Evolutionary conservation across 2,888 invertebrate genomes (phyloP), one percentile per base, ranked within the genome.

Genomic region (Nemotelus pantherinus): DNA sequence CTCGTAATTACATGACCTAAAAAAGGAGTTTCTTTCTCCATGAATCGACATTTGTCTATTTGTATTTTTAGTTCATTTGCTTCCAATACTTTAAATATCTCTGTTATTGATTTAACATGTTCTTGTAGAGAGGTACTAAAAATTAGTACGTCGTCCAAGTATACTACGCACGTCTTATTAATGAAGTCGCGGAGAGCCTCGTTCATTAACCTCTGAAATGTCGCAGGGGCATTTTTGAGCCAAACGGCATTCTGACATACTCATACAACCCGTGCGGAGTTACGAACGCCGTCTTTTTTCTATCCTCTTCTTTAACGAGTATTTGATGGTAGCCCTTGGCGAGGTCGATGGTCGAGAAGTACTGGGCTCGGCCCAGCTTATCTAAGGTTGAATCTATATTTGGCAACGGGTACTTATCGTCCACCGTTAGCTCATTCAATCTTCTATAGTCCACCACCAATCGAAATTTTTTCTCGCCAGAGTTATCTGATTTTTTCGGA

Each of bases 321-420:
- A 79, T 80, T 67, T 79, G 80, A 39, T 80, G 77, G 53, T 80
- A 79, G 3, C 79, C 80, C 41, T 79, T 58, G 2, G 77, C 80
- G 39, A 80, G 55, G 48, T 79, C 79, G 10, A 80, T 41, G 7
- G 79, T 75, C 39, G 74, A 74, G 41, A 80, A 79, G 76, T 80
- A 80, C 44, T 78, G 77, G 6, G 79, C 64, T 25, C 71, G 67
- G n/a, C 77, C 77, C 45, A 80, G 58, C n/a, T 58, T 58, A 25
- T 58, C 58, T 2, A 58, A 58, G 10, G 2, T n/a, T 7, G 58
- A 58, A 58, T 58, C 25, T 25, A 58, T n/a, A 58, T 58, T 58
- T 7, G 58, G 58, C n/a, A 58, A 58, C 5, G 44, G 47, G 10
- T 7, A 53, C 10, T 53, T 53, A 10, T 53, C 53, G 53, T 53